Conservation (phyloP, 1,140 invertebrate species). For the Doryteuthis pealeii region DNA sequence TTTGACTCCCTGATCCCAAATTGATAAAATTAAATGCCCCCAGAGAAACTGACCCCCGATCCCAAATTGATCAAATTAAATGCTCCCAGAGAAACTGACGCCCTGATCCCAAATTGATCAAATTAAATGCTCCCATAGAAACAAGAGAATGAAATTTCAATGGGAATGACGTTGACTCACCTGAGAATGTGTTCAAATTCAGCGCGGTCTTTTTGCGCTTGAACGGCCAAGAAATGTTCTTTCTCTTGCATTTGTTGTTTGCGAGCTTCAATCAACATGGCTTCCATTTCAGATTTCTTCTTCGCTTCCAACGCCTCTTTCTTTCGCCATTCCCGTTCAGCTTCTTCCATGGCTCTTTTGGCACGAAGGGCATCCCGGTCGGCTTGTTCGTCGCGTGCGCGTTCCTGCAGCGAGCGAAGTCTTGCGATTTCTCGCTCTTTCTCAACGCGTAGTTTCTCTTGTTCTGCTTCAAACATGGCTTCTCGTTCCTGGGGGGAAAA, state of each 20-base stretch:
- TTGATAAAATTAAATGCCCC: no score
- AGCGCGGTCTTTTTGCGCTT: conserved; percentile 57
- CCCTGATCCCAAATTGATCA: no score
- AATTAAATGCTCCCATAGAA: no score
- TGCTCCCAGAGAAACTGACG: no score
- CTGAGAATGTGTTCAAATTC: conserved; percentile 60
- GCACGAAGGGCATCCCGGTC: conserved; percentile 59
- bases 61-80: no score
- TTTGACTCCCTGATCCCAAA: no score
- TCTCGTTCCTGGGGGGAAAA: conserved; percentile 53
- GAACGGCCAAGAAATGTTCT: conserved; percentile 59
- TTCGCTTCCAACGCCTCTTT: conserved; percentile 56
- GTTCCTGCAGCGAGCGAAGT: conserved; percentile 56
- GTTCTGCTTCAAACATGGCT: conserved; percentile 57
- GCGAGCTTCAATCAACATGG: conserved; percentile 54
- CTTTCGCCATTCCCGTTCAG: conserved; percentile 59
- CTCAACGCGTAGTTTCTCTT: conserved; percentile 56
- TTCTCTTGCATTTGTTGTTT: conserved; percentile 57
- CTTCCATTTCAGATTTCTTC: conserved; percentile 56
- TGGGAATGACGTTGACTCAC: no score
- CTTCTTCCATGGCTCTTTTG: conserved; percentile 59
- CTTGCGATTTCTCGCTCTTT: conserved; percentile 60
- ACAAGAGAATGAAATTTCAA: no score
- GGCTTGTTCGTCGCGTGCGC: conserved; percentile 58
- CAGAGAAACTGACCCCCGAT: no score